phyloP scores from a whole-genome alignment of 2,797 vertebrate genomes.

The Malacoctenus gilli region DNA sequence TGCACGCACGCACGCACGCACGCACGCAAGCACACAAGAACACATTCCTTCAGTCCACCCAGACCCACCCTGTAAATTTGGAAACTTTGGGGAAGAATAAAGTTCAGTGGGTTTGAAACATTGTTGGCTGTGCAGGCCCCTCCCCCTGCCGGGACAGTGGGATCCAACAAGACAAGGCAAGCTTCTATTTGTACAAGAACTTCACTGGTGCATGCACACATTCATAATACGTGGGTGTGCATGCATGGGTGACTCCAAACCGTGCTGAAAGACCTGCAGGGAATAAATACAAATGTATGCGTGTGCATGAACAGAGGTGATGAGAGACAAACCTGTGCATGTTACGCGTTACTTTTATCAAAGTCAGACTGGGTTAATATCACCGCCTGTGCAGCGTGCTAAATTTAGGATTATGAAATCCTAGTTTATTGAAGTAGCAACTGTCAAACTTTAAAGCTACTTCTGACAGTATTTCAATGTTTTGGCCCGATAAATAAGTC shows the following conservation, averaged over 20 bases:
- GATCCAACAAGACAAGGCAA: background rate
- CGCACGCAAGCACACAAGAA: too few species aligned
- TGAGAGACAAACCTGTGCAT: too few species aligned
- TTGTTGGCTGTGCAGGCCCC: constrained; percentile 3
- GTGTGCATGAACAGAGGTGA: too few species aligned
- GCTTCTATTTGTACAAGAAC: background rate
- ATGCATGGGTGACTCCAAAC: background rate
- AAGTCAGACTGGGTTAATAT: too few species aligned
- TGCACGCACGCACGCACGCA: too few species aligned
- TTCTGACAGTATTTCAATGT: too few species aligned
- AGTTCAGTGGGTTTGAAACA: constrained; percentile 10
- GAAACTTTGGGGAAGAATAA: constrained; percentile 12
- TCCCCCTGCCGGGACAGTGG: background rate
- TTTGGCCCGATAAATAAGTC: too few species aligned
- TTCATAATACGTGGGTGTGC: background rate
- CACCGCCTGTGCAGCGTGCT: too few species aligned
- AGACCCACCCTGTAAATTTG: background rate
- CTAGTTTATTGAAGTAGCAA: too few species aligned
- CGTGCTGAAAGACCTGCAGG: background rate
- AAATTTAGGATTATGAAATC: too few species aligned
- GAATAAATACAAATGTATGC: background rate
- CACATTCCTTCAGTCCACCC: background rate
- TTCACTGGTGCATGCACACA: background rate
- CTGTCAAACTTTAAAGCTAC: too few species aligned
- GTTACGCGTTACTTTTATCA: too few species aligned